Percentiles rank a stretch among this genome's conserved stretches.
These are phyloP conservation scores for Scaptomyza hsui DNA, from an alignment of 1,140 invertebrate genomes.

Conservation along the genomic window DNA sequence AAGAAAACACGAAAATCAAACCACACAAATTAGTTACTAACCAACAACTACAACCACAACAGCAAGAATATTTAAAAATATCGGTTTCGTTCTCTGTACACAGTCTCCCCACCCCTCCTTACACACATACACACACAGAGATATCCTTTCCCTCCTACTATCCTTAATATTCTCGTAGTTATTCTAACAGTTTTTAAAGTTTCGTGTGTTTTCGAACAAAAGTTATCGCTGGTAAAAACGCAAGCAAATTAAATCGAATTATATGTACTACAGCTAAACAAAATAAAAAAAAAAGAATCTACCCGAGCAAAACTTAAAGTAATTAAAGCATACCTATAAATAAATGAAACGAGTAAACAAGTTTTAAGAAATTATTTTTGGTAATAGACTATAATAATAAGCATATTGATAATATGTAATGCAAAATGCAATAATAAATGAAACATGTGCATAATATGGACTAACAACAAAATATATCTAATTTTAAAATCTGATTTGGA, in stretches of 20 bases:
- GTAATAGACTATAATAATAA: constrained; percentile 81
- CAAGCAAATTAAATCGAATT: constrained; percentile 65
- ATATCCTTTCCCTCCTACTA: not conserved
- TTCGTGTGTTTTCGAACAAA: constrained; percentile 66
- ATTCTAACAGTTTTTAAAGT: constrained; percentile 50
- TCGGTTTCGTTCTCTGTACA: constrained; percentile 71
- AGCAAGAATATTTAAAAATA: constrained; percentile 51
- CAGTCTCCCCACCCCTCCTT: constrained; percentile 26
- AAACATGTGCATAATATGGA: constrained; percentile 79
- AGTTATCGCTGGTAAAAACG: constrained; percentile 64
- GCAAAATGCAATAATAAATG: constrained; percentile 80
- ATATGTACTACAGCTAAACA: constrained; percentile 49
- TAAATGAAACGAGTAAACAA: constrained; percentile 75
- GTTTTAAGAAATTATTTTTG: constrained; percentile 84
- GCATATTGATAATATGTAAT: constrained; percentile 74
- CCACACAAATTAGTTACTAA: constrained; percentile 77
- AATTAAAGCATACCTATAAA: constrained; percentile 72
- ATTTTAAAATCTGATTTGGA: no score
- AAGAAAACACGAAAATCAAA: constrained; percentile 16
- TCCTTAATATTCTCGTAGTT: constrained; percentile 54
- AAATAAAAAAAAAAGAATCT: constrained; percentile 20
- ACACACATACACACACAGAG: constrained; percentile 29
- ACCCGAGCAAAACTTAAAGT: constrained; percentile 61
- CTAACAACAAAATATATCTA: constrained; percentile 66
- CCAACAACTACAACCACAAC: constrained; percentile 34